Base-by-base conservation (phyloP, 2,113 vertebrate genomes). In the Rhabdomys dilectus region DNA sequence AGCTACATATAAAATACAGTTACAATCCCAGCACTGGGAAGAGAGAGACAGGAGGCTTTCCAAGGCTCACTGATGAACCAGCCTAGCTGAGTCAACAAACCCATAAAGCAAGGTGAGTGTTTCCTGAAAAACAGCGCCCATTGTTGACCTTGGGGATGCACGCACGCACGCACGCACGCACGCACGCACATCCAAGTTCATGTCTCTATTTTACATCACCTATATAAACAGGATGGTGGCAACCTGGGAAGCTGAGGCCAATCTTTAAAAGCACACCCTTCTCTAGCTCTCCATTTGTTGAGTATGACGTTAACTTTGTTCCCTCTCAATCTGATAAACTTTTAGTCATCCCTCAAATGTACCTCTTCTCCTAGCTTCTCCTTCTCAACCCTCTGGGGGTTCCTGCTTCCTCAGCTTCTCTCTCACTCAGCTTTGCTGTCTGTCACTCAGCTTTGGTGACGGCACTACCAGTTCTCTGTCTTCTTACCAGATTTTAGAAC, bases 381-480 rank as follows among this genome's bases (percentile, higher is more conserved):
- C 82, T 89, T 53, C 84, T 58, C 72, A 34, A 53, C 36, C 64
- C 19, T 96, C 60, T 34, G 6, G 87, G 16, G 36, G 58, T 73
- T 92, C 81, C 0, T 96, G 7, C 68, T 92, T 81, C 26, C 53
- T 96, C 13, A 39, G 86, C 91, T 93, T 92, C 91, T 56, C 45
- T 89, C 75, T 91, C 39, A 9, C 72, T 48, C 7, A 89, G 12
- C 76, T 75, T 76, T 81, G 39, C 53, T 93, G 90, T 56, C 45
- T 89, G 80, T 91, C n/a, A 12, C 77, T 62, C 8, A 88, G 13
- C 77, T 81, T 77, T 89, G 48, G 77, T 89, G 34, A 4, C 84
- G 31, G 39, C 39, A 24, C 82, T 60, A 56, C 9, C 34, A 56
- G 70, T n/a, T 72, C 13, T 68, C 66, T 68, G 2, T 68, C 66